A percentile compares a stretch with the other conserved stretches of the same genome.
phyloP scores from a whole-genome alignment of 1,140 invertebrate species.

The Pararge aegeria region DNA sequence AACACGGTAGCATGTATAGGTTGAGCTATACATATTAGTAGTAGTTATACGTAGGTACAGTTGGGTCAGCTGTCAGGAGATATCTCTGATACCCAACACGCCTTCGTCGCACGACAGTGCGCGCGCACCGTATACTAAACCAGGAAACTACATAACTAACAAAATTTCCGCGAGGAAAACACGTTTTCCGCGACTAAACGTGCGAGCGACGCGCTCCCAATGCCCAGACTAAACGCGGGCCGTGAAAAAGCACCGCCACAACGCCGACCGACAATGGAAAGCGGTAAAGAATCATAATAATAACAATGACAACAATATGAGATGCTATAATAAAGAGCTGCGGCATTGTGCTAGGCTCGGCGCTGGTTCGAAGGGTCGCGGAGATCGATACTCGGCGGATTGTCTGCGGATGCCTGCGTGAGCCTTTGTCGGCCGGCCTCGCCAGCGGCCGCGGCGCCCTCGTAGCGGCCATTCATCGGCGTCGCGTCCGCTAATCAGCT shows the following conservation, averaged over 20 bases:
- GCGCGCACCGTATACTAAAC: slow-evolving; percentile 45
- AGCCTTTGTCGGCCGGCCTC: slow-evolving; percentile 50
- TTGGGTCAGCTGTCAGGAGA: slow-evolving; percentile 41
- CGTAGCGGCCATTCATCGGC: slow-evolving; percentile 49
- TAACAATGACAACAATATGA: slow-evolving; percentile 80
- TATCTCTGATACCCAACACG: slow-evolving; percentile 21
- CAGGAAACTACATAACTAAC: slow-evolving; percentile 47
- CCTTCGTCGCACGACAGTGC: slow-evolving; percentile 42
- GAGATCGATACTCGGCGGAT: slow-evolving; percentile 75
- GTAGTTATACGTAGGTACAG: slow-evolving; percentile 4
- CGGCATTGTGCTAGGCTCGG: slow-evolving; percentile 73
- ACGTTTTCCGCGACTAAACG: slow-evolving; percentile 73
- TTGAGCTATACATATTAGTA: background rate
- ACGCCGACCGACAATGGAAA: slow-evolving; percentile 77
- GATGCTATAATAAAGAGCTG: slow-evolving; percentile 79
- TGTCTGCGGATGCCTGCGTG: slow-evolving; percentile 68
- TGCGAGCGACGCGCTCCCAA: slow-evolving; percentile 75
- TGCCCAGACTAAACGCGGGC: slow-evolving; percentile 76
- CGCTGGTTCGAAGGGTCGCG: slow-evolving; percentile 72
- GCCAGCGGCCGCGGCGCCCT: slow-evolving; percentile 49
- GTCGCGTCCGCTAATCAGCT: slow-evolving; percentile 59
- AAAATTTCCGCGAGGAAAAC: slow-evolving; percentile 70
- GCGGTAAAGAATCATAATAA: slow-evolving; percentile 80
- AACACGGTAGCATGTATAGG: background rate
- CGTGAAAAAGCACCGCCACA: slow-evolving; percentile 78